A percentile compares a stretch with the other conserved stretches of the same genome.
phyloP scores from a whole-genome alignment of 2,113 vertebrate species.

The Furnarius figulus region DNA sequence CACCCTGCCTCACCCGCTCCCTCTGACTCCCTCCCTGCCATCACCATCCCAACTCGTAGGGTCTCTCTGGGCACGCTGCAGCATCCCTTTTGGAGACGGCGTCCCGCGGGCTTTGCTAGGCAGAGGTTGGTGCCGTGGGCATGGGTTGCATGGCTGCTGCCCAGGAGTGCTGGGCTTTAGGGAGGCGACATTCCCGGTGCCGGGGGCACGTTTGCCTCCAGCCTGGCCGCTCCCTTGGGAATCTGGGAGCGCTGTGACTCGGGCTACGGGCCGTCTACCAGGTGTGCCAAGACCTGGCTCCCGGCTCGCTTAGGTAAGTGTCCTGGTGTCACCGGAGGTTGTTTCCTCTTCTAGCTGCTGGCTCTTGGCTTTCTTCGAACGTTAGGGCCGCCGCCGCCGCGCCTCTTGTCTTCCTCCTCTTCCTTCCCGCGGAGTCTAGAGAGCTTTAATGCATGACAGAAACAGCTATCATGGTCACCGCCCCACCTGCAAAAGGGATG shows the following conservation, averaged over 20 bases:
- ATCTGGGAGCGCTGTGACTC: not conserved
- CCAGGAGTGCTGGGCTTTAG: not conserved
- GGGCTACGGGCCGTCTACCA: not conserved
- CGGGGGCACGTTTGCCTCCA: not conserved
- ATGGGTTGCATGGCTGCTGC: constrained; percentile 10
- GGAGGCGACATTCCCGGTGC: not conserved
- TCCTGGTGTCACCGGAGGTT: constrained; percentile 64
- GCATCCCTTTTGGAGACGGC: constrained; percentile 64
- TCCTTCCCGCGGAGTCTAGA: constrained; percentile 46
- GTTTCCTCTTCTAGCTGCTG: constrained; percentile 70
- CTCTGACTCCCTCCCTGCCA: constrained; percentile 43
- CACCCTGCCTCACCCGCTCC: constrained; percentile 47
- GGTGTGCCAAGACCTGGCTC: not conserved
- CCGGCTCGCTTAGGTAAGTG: constrained; percentile 30
- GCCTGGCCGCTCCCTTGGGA: not conserved
- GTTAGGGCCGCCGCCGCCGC: constrained; percentile 30
- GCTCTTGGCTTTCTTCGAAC: constrained; percentile 67
- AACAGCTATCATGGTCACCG: constrained; percentile 47
- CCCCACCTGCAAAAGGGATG: constrained; percentile 63
- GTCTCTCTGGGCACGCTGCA: constrained; percentile 64
- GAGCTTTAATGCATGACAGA: constrained; percentile 62
- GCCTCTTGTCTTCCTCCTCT: constrained; percentile 44
- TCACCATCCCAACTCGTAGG: constrained; percentile 63
- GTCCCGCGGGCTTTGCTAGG: constrained; percentile 54
- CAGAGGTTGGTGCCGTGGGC: not conserved